Base-by-base conservation (phyloP, 2,888 invertebrate species). In the Drosophila setosimentum region DNA sequence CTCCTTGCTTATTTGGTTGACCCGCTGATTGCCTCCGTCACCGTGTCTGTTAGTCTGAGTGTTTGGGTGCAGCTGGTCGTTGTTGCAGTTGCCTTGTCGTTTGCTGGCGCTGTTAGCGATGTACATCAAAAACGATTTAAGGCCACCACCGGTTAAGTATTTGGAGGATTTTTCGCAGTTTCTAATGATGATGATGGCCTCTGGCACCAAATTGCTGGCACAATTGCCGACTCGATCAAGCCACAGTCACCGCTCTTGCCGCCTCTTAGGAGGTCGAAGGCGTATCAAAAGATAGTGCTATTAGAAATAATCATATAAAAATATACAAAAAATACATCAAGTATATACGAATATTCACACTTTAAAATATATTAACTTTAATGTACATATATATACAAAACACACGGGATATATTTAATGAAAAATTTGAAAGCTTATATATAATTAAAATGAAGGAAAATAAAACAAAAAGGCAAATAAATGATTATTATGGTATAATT, bases 41-140 rank as follows among this genome's bases (percentile, higher is more conserved):
- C 16, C 42, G 11, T 4, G n/a, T 40, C 11, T 13, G 40, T 11
- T 6, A 5, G 4, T 13, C n/a, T 16, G 16, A 18, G 45, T n/a
- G 21, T 29, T 24, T 48, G n/a, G 57, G 27, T 45, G 40, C 55
- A 50, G 29, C 62, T 33, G 53, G 40, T 65, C 53, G 35, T 45
- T 45, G 24, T 45, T 27, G 45, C 45, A 45, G 24, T 69, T 35
- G 71, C 54, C 68, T 58, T 73, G 78, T 55, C 73, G 80, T 71
- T 73, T 40, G 65, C 65, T 71, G 61, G 64, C 59, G 75, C 69
- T 73, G 73, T 49, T 57, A 33, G 68, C 73, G 65, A 64, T 42
- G 68, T 76, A 75, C 84, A 88, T 81, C 87, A 87, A 84, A 86
- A 89, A 87, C 82, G 72, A 88, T 84, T 87, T 87, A 89, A 87